Conservation (phyloP, 1,140 invertebrate species). For the Mizuhopecten yessoensis region DNA sequence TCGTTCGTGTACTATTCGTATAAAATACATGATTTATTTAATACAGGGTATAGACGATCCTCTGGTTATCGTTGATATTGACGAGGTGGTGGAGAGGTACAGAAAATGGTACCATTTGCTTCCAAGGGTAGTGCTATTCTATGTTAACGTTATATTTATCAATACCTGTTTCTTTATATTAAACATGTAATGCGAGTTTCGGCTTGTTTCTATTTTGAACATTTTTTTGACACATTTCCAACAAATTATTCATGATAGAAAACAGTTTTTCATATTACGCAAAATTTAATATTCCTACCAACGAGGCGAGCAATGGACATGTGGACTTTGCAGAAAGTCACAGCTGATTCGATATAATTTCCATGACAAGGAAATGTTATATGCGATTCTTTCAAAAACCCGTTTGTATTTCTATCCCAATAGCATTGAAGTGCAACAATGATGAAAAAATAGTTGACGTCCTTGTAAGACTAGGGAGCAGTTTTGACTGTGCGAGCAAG, state of each 20-base stretch:
- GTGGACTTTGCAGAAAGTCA: no score
- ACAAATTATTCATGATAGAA: no score
- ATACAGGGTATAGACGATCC: background rate
- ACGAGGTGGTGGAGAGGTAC: slow-evolving; percentile 30
- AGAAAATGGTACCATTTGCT: background rate
- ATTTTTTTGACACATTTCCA: no score
- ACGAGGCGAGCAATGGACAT: no score
- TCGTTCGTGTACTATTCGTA: background rate
- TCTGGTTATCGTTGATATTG: background rate
- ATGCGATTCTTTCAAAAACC: no score
- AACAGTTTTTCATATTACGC: no score
- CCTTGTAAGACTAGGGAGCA: background rate
- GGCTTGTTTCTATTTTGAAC: no score
- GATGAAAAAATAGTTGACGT: background rate
- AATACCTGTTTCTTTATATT: background rate
- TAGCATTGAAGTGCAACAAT: background rate
- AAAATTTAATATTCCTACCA: no score
- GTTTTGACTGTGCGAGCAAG: background rate
- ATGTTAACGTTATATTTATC: background rate
- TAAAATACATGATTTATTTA: background rate
- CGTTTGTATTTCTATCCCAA: background rate
- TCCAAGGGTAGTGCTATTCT: background rate
- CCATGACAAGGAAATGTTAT: no score
- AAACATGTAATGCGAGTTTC: no score
- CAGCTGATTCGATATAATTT: no score